phyloP scores from a whole-genome alignment of 2,113 vertebrate species.

The Microtus montanus region DNA sequence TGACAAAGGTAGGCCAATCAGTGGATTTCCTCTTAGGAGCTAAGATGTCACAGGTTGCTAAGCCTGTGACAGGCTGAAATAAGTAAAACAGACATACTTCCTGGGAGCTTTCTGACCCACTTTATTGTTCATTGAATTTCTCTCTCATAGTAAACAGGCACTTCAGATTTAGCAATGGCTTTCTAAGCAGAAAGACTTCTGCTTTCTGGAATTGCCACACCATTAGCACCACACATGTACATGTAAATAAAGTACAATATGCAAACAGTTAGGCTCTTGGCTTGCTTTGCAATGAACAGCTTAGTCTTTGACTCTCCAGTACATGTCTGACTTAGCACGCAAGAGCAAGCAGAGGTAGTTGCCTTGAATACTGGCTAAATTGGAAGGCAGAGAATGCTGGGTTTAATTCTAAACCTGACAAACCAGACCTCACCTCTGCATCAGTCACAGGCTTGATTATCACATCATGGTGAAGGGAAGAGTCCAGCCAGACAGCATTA shows the following conservation, averaged over 20 bases:
- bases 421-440: neutral
- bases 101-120: neutral
- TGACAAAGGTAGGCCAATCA: neutral
- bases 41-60: neutral
- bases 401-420: neutral
- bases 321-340: neutral
- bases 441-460: neutral
- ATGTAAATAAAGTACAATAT: neutral
- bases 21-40: neutral
- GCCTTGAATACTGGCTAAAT: neutral
- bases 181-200: neutral
- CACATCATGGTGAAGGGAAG: neutral
- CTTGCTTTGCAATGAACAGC: neutral
- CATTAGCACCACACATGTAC: neutral
- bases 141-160: neutral
- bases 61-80: neutral
- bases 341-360: neutral
- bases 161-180: conserved; percentile 1
- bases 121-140: conserved; percentile 32
- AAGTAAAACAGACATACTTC: neutral
- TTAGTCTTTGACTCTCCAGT: neutral
- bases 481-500: neutral
- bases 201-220: neutral
- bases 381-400: neutral
- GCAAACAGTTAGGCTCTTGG: neutral